phyloP scores from a whole-genome alignment of 2,888 invertebrate species.

The Euplexia lucipara region DNA sequence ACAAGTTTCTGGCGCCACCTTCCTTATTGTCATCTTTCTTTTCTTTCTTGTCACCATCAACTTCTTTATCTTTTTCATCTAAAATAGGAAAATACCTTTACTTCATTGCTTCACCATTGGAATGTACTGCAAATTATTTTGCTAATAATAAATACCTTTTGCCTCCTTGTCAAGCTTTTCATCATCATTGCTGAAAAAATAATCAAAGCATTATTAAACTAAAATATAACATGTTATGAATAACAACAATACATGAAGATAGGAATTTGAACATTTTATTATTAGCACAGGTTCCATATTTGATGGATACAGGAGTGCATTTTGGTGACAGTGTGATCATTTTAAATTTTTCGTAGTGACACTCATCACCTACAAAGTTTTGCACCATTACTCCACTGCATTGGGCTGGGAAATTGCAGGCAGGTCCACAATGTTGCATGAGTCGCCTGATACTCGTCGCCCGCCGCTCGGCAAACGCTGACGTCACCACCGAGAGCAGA shows the following conservation, averaged over 20 bases:
- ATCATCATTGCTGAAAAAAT: constrained; percentile 85
- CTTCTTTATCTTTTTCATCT: constrained; percentile 88
- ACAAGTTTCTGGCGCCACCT: constrained; percentile 94
- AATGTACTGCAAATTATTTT: not conserved
- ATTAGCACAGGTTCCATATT: constrained; percentile 43
- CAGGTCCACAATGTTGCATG: constrained; percentile 39
- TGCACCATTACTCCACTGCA: constrained; percentile 85
- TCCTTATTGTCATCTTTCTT: constrained; percentile 90
- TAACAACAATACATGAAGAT: constrained; percentile 27
- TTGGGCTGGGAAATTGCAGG: constrained; percentile 36
- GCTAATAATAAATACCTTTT: constrained; percentile 76
- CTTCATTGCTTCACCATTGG: not conserved
- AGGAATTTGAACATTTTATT: constrained; percentile 41
- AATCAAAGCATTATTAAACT: constrained; percentile 62
- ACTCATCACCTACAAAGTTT: constrained; percentile 89
- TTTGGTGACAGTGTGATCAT: constrained; percentile 48
- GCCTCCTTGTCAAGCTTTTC: constrained; percentile 82
- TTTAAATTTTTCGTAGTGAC: constrained; percentile 57
- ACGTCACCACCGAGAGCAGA: constrained; percentile 16
- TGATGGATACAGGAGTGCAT: constrained; percentile 40
- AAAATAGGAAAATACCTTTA: constrained; percentile 33
- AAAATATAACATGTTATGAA: constrained; percentile 18
- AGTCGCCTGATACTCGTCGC: constrained; percentile 44
- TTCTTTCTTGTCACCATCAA: constrained; percentile 90
- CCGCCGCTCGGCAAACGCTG: constrained; percentile 23